These are phyloP conservation scores for Sylvietta virens DNA, from an alignment of 2,113 vertebrate genomes.

Conservation along the genomic window DNA sequence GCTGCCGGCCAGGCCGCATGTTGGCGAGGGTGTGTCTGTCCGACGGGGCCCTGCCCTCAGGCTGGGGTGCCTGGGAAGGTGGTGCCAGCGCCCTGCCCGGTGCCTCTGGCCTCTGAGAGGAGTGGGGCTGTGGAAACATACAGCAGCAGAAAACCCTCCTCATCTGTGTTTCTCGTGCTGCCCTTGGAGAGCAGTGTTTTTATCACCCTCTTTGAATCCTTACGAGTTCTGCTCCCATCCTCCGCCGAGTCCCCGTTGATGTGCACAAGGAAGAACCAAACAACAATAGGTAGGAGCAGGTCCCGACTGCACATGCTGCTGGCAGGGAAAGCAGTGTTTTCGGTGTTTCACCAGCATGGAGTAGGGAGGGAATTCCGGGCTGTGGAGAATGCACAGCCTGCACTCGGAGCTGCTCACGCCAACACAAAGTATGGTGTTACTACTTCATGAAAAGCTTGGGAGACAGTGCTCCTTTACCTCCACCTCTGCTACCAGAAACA, in stretches of 20 bases:
- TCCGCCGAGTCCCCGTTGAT: fast-evolving
- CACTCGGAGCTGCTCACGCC: not conserved
- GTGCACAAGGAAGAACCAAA: not conserved
- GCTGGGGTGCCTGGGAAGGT: not conserved
- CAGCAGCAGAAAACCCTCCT: not conserved
- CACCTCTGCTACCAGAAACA: not conserved
- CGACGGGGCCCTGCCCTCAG: not conserved
- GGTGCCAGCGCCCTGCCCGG: not conserved
- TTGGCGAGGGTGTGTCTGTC: fast-evolving
- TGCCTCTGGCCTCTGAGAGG: not conserved
- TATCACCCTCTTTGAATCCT: not conserved
- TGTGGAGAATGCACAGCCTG: not conserved
- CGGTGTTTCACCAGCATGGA: not conserved
- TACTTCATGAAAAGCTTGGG: not conserved
- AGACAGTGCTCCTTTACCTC: not conserved
- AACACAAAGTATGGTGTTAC: constrained; percentile 10
- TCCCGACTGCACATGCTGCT: fast-evolving
- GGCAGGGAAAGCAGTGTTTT: not conserved
- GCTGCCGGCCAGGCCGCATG: fast-evolving
- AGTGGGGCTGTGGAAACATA: not conserved
- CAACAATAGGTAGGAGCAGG: not conserved
- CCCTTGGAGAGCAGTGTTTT: not conserved
- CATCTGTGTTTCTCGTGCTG: not conserved
- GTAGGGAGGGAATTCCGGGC: not conserved
- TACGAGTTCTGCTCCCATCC: not conserved